phyloP scores from a whole-genome alignment of 2,888 invertebrate genomes.

The Nebria salina region DNA sequence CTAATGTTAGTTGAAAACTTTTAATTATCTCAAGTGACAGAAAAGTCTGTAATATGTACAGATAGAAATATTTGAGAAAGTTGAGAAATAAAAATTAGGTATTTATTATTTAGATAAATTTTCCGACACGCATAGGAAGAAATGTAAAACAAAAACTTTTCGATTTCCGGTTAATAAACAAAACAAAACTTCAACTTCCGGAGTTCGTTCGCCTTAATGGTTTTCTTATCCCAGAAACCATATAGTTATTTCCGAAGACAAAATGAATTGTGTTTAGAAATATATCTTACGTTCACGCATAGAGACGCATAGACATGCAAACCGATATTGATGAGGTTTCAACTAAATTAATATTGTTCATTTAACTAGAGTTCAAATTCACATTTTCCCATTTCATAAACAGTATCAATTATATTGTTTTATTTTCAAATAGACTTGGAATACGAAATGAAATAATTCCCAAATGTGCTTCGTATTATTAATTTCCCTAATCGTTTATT shows the following conservation, averaged over 20 bases:
- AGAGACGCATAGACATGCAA: neutral
- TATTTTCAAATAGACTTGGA: neutral
- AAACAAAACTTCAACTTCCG: neutral
- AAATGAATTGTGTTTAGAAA: neutral
- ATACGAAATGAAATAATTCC: neutral
- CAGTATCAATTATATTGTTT: neutral
- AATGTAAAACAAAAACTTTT: neutral
- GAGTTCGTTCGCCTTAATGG: neutral
- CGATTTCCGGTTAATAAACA: neutral
- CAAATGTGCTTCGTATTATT: neutral
- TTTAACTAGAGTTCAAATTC: neutral
- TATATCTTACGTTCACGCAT: neutral
- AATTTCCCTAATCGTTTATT: constrained; percentile 9
- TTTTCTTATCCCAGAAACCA: neutral
- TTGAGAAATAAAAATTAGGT: neutral
- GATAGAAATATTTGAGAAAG: neutral
- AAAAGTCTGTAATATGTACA: neutral
- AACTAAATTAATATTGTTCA: neutral
- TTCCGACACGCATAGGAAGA: constrained; percentile 1
- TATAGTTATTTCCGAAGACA: constrained; percentile 1
- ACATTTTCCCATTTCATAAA: too few relatives aligned
- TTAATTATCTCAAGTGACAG: neutral
- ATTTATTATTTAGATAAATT: neutral
- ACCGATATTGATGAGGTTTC: neutral
- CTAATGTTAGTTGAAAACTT: too few relatives aligned